phyloP scores from a whole-genome alignment of 2,113 vertebrate species.

The Urocitellus parryii region DNA sequence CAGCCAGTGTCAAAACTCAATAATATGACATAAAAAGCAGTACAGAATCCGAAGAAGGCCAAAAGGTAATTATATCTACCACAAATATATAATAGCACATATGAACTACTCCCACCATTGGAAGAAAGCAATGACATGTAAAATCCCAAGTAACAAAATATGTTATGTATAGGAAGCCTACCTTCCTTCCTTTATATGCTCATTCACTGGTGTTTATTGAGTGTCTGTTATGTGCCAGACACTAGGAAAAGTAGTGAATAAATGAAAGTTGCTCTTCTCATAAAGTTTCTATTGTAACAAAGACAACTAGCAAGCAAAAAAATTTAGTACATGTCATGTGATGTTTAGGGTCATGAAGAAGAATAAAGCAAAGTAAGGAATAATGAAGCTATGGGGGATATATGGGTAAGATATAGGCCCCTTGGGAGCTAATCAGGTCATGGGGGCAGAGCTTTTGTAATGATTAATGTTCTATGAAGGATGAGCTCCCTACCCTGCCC shows the following conservation, averaged over 20 bases:
- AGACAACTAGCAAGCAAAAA: not conserved
- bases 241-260: not conserved
- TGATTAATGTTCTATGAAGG: not conserved
- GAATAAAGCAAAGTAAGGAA: not conserved
- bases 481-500: no score
- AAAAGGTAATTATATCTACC: not conserved
- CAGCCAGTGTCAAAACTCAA: not conserved
- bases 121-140: not conserved
- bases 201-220: not conserved
- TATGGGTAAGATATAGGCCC: not conserved
- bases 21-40: not conserved
- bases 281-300: not conserved
- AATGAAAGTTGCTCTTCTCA: not conserved
- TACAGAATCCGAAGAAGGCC: not conserved
- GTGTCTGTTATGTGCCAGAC: no score
- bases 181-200: no score
- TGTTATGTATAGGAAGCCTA: not conserved
- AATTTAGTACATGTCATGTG: not conserved
- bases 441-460: not conserved
- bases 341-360: not conserved
- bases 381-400: not conserved
- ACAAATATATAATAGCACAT: not conserved
- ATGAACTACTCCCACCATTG: not conserved
- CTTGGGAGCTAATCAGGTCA: not conserved
- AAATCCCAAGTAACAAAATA: not conserved